phyloP scores from a whole-genome alignment of 1,140 invertebrate genomes.

The Drosophila repleta region DNA sequence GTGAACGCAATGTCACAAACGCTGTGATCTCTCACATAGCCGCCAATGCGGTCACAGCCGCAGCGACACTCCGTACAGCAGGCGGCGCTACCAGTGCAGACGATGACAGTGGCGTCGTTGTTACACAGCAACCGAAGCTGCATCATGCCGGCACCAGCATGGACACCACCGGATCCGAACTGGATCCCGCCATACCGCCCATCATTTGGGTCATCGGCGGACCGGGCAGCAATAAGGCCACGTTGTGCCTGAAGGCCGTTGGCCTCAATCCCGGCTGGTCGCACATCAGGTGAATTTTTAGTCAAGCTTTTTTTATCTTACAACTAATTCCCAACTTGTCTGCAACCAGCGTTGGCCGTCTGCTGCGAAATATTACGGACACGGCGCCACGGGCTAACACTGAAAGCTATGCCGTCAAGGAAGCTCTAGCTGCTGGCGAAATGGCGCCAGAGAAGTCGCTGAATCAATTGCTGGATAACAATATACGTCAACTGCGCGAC shows the following conservation, averaged over 20 bases:
- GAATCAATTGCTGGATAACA: slow-evolving; percentile 87
- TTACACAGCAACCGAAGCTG: slow-evolving; percentile 67
- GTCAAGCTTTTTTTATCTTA: too few relatives aligned
- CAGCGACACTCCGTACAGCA: slow-evolving; percentile 14
- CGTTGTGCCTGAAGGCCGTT: slow-evolving; percentile 88
- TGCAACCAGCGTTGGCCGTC: slow-evolving; percentile 87
- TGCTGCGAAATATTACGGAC: slow-evolving; percentile 88
- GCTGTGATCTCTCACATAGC: slow-evolving; percentile 55
- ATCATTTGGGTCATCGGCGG: slow-evolving; percentile 93
- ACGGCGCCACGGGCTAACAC: slow-evolving; percentile 85
- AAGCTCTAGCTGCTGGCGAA: slow-evolving; percentile 92
- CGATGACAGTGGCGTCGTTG: slow-evolving; percentile 62
- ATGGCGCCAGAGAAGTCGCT: slow-evolving; percentile 89
- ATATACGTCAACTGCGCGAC: slow-evolving; percentile 84
- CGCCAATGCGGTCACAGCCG: slow-evolving; percentile 38
- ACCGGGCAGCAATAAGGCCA: slow-evolving; percentile 91
- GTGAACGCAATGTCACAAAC: slow-evolving; percentile 48
- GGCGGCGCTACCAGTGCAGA: slow-evolving; percentile 36
- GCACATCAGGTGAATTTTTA: slow-evolving; percentile 86
- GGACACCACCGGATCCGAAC: slow-evolving; percentile 66
- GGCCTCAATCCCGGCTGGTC: slow-evolving; percentile 88
- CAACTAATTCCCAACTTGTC: background rate
- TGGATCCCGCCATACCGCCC: slow-evolving; percentile 83
- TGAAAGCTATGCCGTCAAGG: slow-evolving; percentile 84
- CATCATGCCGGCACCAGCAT: slow-evolving; percentile 52